Percentiles rank a stretch among this genome's conserved stretches.
phyloP scores from a whole-genome alignment of 1,140 invertebrate genomes.

The Listronotus oregonensis region DNA sequence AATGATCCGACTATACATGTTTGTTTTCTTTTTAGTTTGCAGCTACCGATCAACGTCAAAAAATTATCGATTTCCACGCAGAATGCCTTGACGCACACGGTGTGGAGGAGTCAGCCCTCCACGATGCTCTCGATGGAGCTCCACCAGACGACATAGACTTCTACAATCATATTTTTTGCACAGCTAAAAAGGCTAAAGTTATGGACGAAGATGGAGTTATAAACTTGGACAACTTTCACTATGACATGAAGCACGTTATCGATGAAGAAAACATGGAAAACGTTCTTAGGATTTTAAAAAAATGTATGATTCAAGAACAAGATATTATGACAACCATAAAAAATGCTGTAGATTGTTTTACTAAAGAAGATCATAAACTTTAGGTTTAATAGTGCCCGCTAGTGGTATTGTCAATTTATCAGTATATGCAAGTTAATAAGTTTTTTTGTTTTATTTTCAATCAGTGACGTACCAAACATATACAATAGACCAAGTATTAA shows the following conservation, averaged over 20 bases:
- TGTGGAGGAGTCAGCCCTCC: constrained; percentile 51
- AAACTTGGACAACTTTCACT: constrained; percentile 18
- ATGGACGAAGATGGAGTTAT: constrained; percentile 46
- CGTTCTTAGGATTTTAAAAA: constrained; percentile 10
- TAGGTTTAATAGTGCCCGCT: neutral
- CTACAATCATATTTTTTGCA: constrained; percentile 56
- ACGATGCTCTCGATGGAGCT: constrained; percentile 54
- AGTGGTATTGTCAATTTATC: no score
- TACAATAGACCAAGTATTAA: no score
- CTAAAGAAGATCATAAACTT: constrained; percentile 17
- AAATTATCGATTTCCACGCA: constrained; percentile 57
- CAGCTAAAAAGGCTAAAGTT: constrained; percentile 56
- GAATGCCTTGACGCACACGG: constrained; percentile 56
- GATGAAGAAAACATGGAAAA: constrained; percentile 15
- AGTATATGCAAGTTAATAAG: no score
- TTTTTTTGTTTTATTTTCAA: no score
- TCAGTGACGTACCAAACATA: no score
- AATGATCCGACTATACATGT: no score
- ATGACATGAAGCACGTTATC: constrained; percentile 14
- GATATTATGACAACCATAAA: constrained; percentile 21
- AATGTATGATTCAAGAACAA: constrained; percentile 19
- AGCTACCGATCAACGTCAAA: constrained; percentile 57
- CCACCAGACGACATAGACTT: constrained; percentile 53
- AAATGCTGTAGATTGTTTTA: constrained; percentile 17
- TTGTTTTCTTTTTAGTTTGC: neutral